A percentile compares a stretch with the other conserved stretches of the same genome.
These are phyloP conservation scores for Seriola rivoliana DNA, from an alignment of 2,113 vertebrate genomes.

Conservation along the genomic window DNA sequence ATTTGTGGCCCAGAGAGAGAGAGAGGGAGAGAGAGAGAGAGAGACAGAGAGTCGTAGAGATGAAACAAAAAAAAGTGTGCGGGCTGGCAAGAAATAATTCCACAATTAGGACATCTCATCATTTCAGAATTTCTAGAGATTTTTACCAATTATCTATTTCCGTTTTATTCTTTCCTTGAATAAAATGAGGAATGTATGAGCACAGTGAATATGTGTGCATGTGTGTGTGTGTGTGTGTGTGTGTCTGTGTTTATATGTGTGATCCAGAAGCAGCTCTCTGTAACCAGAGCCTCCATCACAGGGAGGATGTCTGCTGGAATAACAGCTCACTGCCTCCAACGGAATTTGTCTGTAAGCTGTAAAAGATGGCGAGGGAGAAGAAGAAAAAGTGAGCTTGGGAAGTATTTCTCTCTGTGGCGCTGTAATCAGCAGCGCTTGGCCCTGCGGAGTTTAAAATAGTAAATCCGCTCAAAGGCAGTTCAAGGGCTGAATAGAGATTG, in stretches of 20 bases:
- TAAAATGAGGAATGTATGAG: slow-evolving; percentile 53
- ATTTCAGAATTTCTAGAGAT: slow-evolving; percentile 57
- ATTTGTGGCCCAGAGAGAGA: slow-evolving; percentile 22
- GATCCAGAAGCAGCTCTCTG: slow-evolving; percentile 60
- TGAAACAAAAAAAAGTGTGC: slow-evolving; percentile 27
- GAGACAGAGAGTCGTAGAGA: neutral
- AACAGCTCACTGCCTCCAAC: slow-evolving; percentile 66
- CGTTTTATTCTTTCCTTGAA: slow-evolving; percentile 37
- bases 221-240: slow-evolving; percentile 3
- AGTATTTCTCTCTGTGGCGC: slow-evolving; percentile 59
- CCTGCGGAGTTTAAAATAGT: slow-evolving; percentile 72
- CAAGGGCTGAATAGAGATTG: slow-evolving; percentile 62
- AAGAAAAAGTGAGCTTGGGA: slow-evolving; percentile 45
- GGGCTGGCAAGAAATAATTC: slow-evolving; percentile 14
- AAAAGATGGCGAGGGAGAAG: slow-evolving; percentile 65
- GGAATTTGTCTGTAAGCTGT: slow-evolving; percentile 72
- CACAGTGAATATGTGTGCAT: slow-evolving; percentile 2
- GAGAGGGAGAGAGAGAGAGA: neutral
- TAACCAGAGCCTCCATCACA: slow-evolving; percentile 73
- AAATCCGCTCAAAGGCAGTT: slow-evolving; percentile 75
- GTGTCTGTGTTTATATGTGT: slow-evolving; percentile 44
- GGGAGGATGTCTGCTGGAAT: slow-evolving; percentile 69
- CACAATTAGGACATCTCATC: slow-evolving; percentile 46
- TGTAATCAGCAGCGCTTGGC: slow-evolving; percentile 60
- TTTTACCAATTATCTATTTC: slow-evolving; percentile 45